phyloP scores from a whole-genome alignment of 2,113 vertebrate species.

The Barnardius zonarius region DNA sequence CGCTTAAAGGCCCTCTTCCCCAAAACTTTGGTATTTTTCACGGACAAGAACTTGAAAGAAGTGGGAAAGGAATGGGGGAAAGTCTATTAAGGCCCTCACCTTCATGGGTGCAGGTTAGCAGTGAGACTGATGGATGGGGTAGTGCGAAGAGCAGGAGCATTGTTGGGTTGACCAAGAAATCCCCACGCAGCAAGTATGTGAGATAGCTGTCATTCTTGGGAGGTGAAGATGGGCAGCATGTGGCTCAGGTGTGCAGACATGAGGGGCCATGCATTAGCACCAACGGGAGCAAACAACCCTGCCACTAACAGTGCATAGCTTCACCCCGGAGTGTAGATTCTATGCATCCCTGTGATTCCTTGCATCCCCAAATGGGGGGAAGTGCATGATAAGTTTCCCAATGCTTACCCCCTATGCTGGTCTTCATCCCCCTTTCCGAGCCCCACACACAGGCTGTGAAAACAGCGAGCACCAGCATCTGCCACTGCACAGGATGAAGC shows the following conservation, averaged over 20 bases:
- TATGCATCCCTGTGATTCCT: neutral
- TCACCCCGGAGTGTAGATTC: neutral
- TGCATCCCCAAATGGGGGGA: neutral
- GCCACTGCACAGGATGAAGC: neutral
- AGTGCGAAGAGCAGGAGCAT: neutral
- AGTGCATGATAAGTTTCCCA: fast-evolving
- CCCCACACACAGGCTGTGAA: neutral
- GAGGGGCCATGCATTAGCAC: neutral
- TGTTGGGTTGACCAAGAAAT: neutral
- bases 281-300: neutral
- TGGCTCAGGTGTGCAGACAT: neutral
- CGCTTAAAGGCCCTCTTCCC: neutral
- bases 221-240: neutral
- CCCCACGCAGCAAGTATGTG: fast-evolving
- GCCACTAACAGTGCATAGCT: fast-evolving
- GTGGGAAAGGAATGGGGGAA: neutral
- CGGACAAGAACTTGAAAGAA: neutral
- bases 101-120: neutral
- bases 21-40: neutral
- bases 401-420: neutral
- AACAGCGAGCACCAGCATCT: fast-evolving
- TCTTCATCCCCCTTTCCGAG: neutral
- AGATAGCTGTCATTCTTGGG: neutral
- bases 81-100: neutral
- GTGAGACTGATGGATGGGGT: fast-evolving